A percentile compares a stretch with the other conserved stretches of the same genome.
Conservation (phyloP, 1,140 invertebrate genomes). For the Solen grandis region DNA sequence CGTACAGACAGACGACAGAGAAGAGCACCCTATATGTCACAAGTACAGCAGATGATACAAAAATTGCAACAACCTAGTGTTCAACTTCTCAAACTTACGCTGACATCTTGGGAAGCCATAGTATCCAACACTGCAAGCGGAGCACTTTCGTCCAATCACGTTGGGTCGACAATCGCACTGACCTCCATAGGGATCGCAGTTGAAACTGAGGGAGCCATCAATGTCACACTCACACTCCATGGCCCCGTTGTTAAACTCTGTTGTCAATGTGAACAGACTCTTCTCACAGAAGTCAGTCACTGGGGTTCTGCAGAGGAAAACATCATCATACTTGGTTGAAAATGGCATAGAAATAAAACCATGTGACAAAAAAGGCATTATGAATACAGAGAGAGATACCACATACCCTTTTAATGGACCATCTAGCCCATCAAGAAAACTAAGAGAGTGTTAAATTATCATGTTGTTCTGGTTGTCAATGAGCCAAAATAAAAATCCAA, state of each 20-base stretch:
- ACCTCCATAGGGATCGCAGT: constrained; percentile 93
- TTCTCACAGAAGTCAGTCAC: constrained; percentile 66
- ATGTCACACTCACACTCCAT: constrained; percentile 94
- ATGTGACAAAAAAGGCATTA: neutral
- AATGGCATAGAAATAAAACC: neutral
- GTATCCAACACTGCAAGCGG: constrained; percentile 94
- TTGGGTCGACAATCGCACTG: constrained; percentile 97
- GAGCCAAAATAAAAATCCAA: too few species aligned
- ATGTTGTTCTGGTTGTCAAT: too few species aligned
- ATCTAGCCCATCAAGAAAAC: too few species aligned
- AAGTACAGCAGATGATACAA: too few species aligned
- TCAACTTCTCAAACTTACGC: too few species aligned
- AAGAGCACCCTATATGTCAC: too few species aligned
- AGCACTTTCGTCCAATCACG: constrained; percentile 96
- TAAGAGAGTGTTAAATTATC: too few species aligned
- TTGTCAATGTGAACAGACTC: constrained; percentile 95
- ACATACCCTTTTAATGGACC: too few species aligned
- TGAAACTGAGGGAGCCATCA: constrained; percentile 93
- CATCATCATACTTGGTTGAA: neutral
- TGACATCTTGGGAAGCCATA: constrained; percentile 97
- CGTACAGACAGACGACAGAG: too few species aligned
- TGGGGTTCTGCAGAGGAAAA: constrained; percentile 21
- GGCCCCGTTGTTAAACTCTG: constrained; percentile 96
- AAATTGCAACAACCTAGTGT: too few species aligned
- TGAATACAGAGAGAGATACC: too few species aligned